Conservation (phyloP, 2,113 vertebrate species). For the Turdus rufiventris region DNA sequence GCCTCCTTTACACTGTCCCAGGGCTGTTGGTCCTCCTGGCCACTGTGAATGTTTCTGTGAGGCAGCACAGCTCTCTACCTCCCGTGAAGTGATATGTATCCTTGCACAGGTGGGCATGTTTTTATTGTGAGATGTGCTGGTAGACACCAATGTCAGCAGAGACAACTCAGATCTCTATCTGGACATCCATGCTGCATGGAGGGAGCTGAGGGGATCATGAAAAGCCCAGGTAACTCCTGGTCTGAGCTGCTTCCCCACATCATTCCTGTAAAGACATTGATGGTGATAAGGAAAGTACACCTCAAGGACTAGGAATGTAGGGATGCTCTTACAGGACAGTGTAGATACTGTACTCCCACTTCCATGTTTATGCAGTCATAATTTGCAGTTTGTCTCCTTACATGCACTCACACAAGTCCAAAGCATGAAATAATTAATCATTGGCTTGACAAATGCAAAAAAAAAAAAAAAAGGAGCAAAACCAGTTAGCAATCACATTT, state of each 20-base stretch:
- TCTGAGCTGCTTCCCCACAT: not conserved
- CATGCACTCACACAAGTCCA: not conserved
- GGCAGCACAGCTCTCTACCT: not conserved
- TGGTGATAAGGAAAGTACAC: not conserved
- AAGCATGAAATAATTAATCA: not conserved
- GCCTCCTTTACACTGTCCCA: not conserved
- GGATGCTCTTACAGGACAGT: not conserved
- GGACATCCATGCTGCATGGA: not conserved
- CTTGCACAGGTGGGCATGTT: accelerated
- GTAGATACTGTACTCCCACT: not conserved
- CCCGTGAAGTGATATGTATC: accelerated
- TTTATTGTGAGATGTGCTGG: accelerated
- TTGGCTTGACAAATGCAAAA: not conserved
- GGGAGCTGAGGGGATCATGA: accelerated
- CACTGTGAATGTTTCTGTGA: accelerated
- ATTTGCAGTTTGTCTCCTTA: not conserved
- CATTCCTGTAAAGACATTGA: not conserved
- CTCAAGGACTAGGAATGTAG: not conserved
- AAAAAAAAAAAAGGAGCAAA: not conserved
- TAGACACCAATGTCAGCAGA: not conserved
- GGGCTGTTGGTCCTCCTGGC: accelerated
- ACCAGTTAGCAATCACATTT: not conserved
- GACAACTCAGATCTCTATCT: accelerated
- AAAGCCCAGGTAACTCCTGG: not conserved
- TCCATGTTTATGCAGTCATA: not conserved